A percentile compares a stretch with the other conserved stretches of the same genome.
phyloP scores from a whole-genome alignment of 1,140 invertebrate genomes.

The Eueides isabella region DNA sequence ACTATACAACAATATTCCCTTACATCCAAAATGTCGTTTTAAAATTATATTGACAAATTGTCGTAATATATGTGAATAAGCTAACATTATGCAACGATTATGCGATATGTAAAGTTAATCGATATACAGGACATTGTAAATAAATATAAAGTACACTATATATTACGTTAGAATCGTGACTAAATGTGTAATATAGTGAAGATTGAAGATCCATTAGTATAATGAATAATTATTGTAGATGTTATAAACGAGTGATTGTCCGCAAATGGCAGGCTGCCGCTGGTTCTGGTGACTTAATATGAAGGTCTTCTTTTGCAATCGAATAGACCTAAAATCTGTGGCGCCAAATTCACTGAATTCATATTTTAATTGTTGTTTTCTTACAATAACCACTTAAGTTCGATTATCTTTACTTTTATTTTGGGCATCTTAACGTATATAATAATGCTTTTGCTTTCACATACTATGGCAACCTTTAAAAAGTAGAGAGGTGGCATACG shows the following conservation, averaged over 20 bases:
- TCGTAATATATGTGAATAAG: neutral
- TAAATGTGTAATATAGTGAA: constrained; percentile 51
- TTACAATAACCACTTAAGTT: constrained; percentile 23
- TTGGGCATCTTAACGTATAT: neutral
- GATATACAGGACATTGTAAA: constrained; percentile 13
- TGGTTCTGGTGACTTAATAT: constrained; percentile 51
- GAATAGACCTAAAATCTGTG: constrained; percentile 46
- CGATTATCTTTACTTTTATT: neutral
- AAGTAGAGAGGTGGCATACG: neutral
- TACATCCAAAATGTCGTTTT: neutral
- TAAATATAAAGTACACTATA: neutral
- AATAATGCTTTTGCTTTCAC: neutral
- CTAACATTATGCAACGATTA: neutral
- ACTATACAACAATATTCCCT: neutral
- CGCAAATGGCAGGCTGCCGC: constrained; percentile 44
- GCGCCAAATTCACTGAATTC: constrained; percentile 38
- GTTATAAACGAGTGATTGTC: constrained; percentile 51
- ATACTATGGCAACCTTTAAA: neutral
- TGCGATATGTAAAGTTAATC: neutral
- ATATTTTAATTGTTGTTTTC: constrained; percentile 22
- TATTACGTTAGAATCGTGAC: constrained; percentile 53
- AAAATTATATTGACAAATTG: neutral
- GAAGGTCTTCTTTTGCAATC: constrained; percentile 65
- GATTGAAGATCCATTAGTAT: constrained; percentile 66
- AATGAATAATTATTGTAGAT: constrained; percentile 71